Base-by-base conservation (phyloP, 1,140 invertebrate species). In the Pseudobourletiella spinata region DNA sequence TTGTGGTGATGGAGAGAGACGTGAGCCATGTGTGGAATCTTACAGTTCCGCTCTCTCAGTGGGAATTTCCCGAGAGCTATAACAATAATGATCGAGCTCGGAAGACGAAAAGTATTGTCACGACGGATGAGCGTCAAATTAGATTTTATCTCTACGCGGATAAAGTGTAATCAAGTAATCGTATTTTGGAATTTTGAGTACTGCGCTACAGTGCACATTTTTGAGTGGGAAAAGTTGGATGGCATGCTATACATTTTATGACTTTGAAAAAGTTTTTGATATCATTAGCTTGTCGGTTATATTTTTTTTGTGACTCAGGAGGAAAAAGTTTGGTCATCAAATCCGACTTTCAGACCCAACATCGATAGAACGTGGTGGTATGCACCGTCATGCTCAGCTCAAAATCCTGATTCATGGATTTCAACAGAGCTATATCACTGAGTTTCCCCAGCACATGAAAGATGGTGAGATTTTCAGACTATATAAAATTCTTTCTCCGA, bases 361-460 rank as follows among this genome's bases (percentile, higher is more conserved):
- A 11, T 8, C 50, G 8, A 18, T 52, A 8, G 29, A 26, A 29
- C 20, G 24, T 25, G 6, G 22, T 18, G 50, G 50, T 3, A 11
- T 52, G 24, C 14, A 26, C 8, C 8, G 4, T 14, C 8, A 52
- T 30, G 22, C 4, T 22, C 50, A 22, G 6, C 6, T 52, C 15
- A 52, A 52, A 29, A 52, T 52, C 3, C 18, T 52, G 50, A 25
- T 52, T 52, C 50, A 52, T 52, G 50, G 50, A 52, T 52, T 52
- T 52, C 50, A 52, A 18, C 18, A 3, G 18, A 52, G 20, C 18
- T 52, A 52, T 52, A 3, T 8, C 14, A 52, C 22, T 18, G 50
- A 8, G 22, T 52, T 52, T 26, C 50, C 50, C 8, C 50, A 52
- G 25, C 11, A 18, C 3, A 14, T 52, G 6, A 52, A 52, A 18